Evolutionary conservation across 2,113 vertebrate genomes (phyloP), one percentile per base, ranked within the genome.

Genomic region (Lathamus discolor): DNA sequence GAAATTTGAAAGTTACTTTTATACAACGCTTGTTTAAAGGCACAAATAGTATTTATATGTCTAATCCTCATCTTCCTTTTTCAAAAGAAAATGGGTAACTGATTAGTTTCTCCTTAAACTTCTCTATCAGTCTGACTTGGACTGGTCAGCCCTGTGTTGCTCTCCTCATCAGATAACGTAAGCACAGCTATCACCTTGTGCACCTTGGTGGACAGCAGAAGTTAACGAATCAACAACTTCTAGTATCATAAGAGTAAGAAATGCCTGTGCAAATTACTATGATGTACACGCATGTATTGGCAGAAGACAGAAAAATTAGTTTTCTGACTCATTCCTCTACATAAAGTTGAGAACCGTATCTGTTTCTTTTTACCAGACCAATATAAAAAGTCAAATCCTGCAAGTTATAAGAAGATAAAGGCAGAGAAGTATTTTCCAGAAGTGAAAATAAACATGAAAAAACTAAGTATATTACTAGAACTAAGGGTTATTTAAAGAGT

Each of bases 321-420:
- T 54, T 79, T 83, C 46, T 78, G 39, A 75, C 64, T 72, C 35
- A 48, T 37, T 85, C 25, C 37, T 24, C 39, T 37, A 51, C 1
- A 61, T 18, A 8, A 90, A 74, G 24, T 9, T 61, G 66, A 83
- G 28, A 94, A 87, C 6, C 2, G 0, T 41, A 72, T 33, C 43
- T 57, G 31, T 39, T 93, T 67, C 88, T 95, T 96, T 92, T 59
- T 61, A 87, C 43, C 18, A 95, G 57, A 72, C 25, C 96, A 93
- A 97, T 97, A 97, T 46, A 97, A 98, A 97, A 98, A 98, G 88
- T 98, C 98, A 98, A 97, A 97, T 97, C 97, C 97, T 95, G 76
- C 88, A 69, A 97, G 97, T 96, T 96, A 96, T 64, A 97, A 81
- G 82, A 82, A 33, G 52, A 92, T 89, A 98, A 96, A 98, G 98